phyloP scores from a whole-genome alignment of 1,140 invertebrate genomes.

The Musca vetustissima region DNA sequence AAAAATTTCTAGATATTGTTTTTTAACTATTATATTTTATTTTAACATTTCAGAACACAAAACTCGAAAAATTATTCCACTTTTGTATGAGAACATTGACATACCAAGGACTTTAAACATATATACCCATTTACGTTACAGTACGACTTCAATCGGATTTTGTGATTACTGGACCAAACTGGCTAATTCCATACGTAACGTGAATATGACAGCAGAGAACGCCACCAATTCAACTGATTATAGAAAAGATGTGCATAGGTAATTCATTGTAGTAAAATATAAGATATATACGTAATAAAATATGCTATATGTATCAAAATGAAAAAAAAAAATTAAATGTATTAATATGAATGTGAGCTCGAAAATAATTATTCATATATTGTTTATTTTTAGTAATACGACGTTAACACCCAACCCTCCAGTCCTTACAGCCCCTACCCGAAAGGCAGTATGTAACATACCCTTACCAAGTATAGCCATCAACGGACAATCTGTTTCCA shows the following conservation, averaged over 20 bases:
- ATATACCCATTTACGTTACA: constrained; percentile 62
- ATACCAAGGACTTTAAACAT: constrained; percentile 62
- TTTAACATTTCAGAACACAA: constrained; percentile 37
- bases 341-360: too few species aligned
- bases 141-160: constrained; percentile 56
- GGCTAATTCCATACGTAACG: constrained; percentile 50
- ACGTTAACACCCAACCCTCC: background rate
- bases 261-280: background rate
- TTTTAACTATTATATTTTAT: background rate
- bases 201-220: constrained; percentile 6
- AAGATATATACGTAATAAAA: background rate
- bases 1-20: too few species aligned
- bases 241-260: background rate
- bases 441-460: background rate
- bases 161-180: constrained; percentile 68
- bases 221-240: background rate
- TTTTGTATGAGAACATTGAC: constrained; percentile 61
- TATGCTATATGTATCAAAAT: too few species aligned
- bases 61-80: constrained; percentile 67
- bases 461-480: constrained; percentile 29
- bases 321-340: too few species aligned
- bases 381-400: background rate
- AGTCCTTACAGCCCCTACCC: too few species aligned
- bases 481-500: constrained; percentile 6
- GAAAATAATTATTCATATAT: background rate